Evolutionary conservation across 2,888 invertebrate genomes (phyloP).

Genomic region (Pseudolycoriella hygida): DNA sequence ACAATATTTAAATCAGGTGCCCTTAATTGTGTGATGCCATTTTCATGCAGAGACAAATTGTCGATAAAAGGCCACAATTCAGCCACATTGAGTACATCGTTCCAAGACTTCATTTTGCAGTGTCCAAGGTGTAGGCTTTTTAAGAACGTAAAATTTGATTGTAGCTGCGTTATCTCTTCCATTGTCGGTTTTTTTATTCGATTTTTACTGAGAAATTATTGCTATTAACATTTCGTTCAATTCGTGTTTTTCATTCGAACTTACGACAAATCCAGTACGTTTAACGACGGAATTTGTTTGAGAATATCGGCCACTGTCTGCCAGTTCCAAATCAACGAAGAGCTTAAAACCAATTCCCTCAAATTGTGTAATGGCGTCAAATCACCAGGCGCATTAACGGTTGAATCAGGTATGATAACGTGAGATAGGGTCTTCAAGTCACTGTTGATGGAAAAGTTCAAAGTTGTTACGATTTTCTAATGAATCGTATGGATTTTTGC

Average conservation of each 20-base stretch:
- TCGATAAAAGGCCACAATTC: constrained; percentile 52
- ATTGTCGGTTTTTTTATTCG: constrained; percentile 43
- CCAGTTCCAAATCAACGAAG: constrained; percentile 28
- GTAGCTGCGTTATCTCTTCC: constrained; percentile 29
- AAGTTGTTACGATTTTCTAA: too few species aligned
- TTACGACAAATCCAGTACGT: constrained; percentile 23
- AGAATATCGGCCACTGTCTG: constrained; percentile 24
- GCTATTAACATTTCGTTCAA: constrained; percentile 1
- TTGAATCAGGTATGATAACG: constrained; percentile 22
- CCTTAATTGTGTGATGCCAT: constrained; percentile 43
- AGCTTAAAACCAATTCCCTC: constrained; percentile 22
- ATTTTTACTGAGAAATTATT: constrained; percentile 47
- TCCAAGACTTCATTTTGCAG: constrained; percentile 55
- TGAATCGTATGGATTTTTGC: too few species aligned
- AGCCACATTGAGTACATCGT: constrained; percentile 45
- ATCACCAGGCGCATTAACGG: constrained; percentile 46
- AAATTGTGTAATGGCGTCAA: constrained; percentile 32
- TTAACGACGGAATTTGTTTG: constrained; percentile 23
- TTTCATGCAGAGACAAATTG: constrained; percentile 54
- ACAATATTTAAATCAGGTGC: constrained; percentile 28
- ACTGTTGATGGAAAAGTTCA: background rate
- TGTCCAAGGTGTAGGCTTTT: constrained; percentile 23
- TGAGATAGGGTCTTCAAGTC: constrained; percentile 18
- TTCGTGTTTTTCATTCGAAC: background rate
- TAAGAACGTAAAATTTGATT: constrained; percentile 21